These are phyloP conservation scores for Nyctibius bracteatus DNA, from an alignment of 2,113 vertebrate genomes.

Conservation along the genomic window DNA sequence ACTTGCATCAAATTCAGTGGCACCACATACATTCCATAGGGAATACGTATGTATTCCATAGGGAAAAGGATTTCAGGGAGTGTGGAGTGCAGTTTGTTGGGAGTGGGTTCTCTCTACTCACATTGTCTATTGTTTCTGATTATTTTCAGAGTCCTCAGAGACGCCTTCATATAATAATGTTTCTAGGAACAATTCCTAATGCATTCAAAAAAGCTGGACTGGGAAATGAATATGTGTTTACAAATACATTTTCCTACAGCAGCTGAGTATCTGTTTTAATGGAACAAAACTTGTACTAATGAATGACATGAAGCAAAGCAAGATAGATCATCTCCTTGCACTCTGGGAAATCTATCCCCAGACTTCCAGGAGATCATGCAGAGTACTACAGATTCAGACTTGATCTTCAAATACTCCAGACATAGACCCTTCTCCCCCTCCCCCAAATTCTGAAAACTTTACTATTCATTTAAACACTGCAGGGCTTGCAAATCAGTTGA, in stretches of 20 bases:
- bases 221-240: not conserved
- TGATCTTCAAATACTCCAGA: not conserved
- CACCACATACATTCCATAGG: not conserved
- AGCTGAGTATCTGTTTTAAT: not conserved
- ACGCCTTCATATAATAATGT: not conserved
- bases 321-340: not conserved
- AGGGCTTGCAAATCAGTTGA: not conserved
- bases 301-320: not conserved
- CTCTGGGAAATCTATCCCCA: not conserved
- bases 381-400: not conserved
- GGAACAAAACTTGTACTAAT: not conserved
- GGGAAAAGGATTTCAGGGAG: not conserved
- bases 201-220: not conserved
- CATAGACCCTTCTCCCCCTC: not conserved
- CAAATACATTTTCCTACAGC: not conserved
- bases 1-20: not conserved
- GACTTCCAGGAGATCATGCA: not conserved
- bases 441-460: not conserved
- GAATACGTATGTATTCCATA: not conserved
- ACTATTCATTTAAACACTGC: not conserved
- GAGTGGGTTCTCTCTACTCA: not conserved
- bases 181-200: not conserved
- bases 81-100: not conserved
- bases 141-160: not conserved
- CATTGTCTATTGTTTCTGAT: not conserved